Conservation (phyloP, 2,888 invertebrate genomes). For the Caenorhabditis uteleia region DNA sequence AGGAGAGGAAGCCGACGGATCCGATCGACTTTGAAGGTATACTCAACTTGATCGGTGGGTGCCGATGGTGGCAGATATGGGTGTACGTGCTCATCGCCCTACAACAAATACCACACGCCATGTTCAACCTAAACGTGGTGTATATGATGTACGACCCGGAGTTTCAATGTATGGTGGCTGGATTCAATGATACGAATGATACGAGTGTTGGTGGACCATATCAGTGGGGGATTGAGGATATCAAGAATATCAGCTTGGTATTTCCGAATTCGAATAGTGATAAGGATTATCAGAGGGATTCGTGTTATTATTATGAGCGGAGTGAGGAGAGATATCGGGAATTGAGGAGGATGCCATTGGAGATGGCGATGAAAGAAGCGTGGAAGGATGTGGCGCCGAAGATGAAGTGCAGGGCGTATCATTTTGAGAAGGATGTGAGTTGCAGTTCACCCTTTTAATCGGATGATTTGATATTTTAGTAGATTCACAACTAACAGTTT, state of each 20-base stretch:
- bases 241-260: conserved; percentile 55
- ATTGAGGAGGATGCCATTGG: conserved; percentile 58
- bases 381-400: conserved; percentile 47
- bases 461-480: too few species aligned
- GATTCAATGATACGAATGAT: conserved; percentile 53
- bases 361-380: conserved; percentile 51
- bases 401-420: conserved; percentile 59
- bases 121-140: conserved; percentile 69
- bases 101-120: conserved; percentile 69
- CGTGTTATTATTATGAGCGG: conserved; percentile 64
- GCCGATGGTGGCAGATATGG: conserved; percentile 70
- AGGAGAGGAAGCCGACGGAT: conserved; percentile 61
- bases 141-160: conserved; percentile 68
- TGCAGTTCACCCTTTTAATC: background rate
- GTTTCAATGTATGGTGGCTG: conserved; percentile 62
- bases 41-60: conserved; percentile 69
- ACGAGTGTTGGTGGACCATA: conserved; percentile 28
- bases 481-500: too few species aligned
- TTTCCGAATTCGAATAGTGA: conserved; percentile 52
- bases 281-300: conserved; percentile 35
- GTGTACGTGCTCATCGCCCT: conserved; percentile 68
- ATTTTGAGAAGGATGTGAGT: conserved; percentile 61
- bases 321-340: conserved; percentile 57
- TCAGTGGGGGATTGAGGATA: conserved; percentile 58
- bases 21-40: conserved; percentile 70